These are phyloP conservation scores for Lanius ludovicianus DNA, from an alignment of 2,113 vertebrate genomes.

Conservation along the genomic window DNA sequence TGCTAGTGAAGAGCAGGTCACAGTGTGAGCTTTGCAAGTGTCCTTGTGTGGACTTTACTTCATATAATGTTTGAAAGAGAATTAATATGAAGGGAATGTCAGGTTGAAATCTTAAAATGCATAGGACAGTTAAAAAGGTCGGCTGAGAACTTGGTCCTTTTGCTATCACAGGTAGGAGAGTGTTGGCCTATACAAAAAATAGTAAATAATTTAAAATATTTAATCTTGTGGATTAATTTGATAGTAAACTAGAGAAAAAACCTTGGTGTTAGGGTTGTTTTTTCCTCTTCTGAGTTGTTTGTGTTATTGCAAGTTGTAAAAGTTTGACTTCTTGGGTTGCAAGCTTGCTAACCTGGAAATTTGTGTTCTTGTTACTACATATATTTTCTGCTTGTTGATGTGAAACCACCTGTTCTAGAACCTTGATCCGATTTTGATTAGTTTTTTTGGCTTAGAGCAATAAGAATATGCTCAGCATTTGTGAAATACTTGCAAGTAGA, in stretches of 20 bases:
- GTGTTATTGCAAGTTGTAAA: background rate
- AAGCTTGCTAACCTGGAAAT: background rate
- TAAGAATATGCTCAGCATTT: background rate
- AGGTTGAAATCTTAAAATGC: background rate
- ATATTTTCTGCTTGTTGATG: background rate
- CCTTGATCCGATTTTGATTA: background rate
- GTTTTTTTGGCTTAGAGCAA: background rate
- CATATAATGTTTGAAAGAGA: background rate
- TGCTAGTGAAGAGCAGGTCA: background rate
- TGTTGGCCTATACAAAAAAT: background rate
- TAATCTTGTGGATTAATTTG: background rate
- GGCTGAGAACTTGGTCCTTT: background rate
- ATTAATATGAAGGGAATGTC: background rate
- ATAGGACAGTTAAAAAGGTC: background rate
- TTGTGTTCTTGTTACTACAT: fast-evolving
- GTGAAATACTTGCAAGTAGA: background rate
- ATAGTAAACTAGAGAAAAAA: background rate
- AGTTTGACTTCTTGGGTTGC: background rate
- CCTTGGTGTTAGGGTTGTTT: fast-evolving
- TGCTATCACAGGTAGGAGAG: too few species aligned
- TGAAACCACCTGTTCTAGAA: background rate
- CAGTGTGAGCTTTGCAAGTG: background rate
- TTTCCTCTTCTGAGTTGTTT: fast-evolving
- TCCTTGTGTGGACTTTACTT: background rate
- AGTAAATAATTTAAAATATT: background rate